Percentiles rank a stretch among this genome's conserved stretches.
Evolutionary conservation across 2,888 invertebrate genomes (phyloP).

Genomic region (Drosophila kambysellisi): DNA sequence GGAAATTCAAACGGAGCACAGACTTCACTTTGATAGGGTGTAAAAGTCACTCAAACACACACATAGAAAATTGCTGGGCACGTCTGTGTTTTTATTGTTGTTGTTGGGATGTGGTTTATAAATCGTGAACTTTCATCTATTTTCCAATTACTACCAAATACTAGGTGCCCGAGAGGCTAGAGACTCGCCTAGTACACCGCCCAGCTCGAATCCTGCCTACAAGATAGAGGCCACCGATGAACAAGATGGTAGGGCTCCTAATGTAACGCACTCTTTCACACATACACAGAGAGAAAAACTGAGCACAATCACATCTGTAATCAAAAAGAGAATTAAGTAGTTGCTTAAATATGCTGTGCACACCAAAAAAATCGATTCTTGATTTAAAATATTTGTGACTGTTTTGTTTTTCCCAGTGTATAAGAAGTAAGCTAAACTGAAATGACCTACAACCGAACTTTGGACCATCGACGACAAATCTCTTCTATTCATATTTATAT

Average conservation of each 20-base stretch:
- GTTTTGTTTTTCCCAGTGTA: neutral
- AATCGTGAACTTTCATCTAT: constrained; percentile 14
- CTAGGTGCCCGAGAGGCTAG: constrained; percentile 84
- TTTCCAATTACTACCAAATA: constrained; percentile 16
- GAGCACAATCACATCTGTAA: neutral
- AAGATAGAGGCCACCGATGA: constrained; percentile 84
- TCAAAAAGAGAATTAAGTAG: neutral
- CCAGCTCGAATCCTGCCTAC: constrained; percentile 85
- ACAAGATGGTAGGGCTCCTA: constrained; percentile 78
- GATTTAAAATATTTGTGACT: neutral
- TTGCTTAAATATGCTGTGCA: neutral
- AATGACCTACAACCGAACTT: constrained; percentile 40
- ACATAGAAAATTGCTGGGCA: constrained; percentile 2
- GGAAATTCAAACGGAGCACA: neutral
- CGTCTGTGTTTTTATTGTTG: neutral
- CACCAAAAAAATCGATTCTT: neutral
- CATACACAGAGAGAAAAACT: constrained; percentile 1
- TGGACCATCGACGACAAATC: constrained; percentile 9
- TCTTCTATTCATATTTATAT: neutral
- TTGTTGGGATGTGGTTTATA: neutral
- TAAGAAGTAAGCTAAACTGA: constrained; percentile 7
- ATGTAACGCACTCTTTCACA: neutral
- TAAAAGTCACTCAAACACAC: neutral
- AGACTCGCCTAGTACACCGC: constrained; percentile 85
- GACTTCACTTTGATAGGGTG: neutral